These are phyloP conservation scores for Pyrochroa serraticornis DNA, from an alignment of 2,888 invertebrate genomes.

Conservation along the genomic window DNA sequence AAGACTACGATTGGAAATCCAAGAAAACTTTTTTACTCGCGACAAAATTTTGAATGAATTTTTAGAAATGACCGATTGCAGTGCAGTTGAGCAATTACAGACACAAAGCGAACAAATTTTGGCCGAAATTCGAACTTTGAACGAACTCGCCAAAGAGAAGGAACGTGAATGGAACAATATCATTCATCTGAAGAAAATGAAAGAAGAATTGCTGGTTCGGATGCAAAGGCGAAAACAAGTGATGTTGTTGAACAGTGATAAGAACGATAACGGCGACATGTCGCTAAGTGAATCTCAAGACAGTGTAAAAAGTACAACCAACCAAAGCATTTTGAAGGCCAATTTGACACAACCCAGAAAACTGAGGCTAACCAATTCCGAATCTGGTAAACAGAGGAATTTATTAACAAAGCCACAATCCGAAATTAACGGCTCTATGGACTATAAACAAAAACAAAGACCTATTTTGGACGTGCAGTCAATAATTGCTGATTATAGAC, in stretches of 20 bases:
- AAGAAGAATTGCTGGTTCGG: slow-evolving; percentile 79
- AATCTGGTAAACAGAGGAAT: slow-evolving; percentile 41
- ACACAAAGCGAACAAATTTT: slow-evolving; percentile 70
- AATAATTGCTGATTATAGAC: slow-evolving; percentile 80
- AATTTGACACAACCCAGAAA: slow-evolving; percentile 37
- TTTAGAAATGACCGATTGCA: slow-evolving; percentile 67
- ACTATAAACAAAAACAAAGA: slow-evolving; percentile 66
- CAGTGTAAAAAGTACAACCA: slow-evolving; percentile 27
- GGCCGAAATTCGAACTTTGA: slow-evolving; percentile 71
- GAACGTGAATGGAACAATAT: slow-evolving; percentile 89
- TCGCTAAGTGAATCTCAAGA: slow-evolving; percentile 40
- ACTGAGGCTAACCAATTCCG: slow-evolving; percentile 39
- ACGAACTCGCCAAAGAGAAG: slow-evolving; percentile 77
- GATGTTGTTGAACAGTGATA: slow-evolving; percentile 50
- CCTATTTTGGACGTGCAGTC: slow-evolving; percentile 83
- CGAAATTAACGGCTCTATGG: slow-evolving; percentile 65
- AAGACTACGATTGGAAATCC: slow-evolving; percentile 49
- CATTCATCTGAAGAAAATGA: slow-evolving; percentile 79
- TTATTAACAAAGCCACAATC: slow-evolving; percentile 60
- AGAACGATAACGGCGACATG: slow-evolving; percentile 40
- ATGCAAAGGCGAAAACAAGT: slow-evolving; percentile 74
- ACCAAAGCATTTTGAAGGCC: slow-evolving; percentile 43
- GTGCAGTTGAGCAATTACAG: slow-evolving; percentile 67
- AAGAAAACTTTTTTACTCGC: slow-evolving; percentile 57
- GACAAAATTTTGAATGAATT: slow-evolving; percentile 68